These are phyloP conservation scores for Bombus confusus DNA, from an alignment of 1,140 invertebrate species.

Conservation along the genomic window DNA sequence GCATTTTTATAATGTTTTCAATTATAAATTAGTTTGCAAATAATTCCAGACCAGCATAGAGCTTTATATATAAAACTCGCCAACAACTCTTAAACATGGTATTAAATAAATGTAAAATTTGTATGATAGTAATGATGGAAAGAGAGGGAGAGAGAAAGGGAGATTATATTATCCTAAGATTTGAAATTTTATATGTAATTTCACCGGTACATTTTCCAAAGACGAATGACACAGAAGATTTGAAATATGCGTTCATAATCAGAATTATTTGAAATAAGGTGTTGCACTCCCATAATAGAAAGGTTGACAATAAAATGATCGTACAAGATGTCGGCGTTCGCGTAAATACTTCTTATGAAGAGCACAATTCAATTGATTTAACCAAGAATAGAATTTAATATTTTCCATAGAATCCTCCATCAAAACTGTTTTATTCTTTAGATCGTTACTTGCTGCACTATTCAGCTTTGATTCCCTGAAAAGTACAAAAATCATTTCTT, in stretches of 20 bases:
- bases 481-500: neutral
- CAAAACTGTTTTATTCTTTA: neutral
- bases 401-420: neutral
- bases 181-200: neutral
- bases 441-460: neutral
- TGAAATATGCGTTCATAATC: neutral
- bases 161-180: neutral
- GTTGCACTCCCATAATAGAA: constrained; percentile 57
- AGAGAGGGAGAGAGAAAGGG: no score
- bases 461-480: neutral
- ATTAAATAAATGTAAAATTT: no score
- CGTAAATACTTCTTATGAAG: constrained; percentile 64
- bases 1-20: no score
- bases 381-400: constrained; percentile 50
- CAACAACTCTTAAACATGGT: no score
- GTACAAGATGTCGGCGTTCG: constrained; percentile 58
- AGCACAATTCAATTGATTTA: constrained; percentile 61
- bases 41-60: no score
- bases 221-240: neutral
- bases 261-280: constrained; percentile 18
- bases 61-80: no score
- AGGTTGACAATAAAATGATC: constrained; percentile 66
- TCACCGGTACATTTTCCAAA: neutral
- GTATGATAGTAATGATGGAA: no score
- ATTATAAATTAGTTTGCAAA: no score